Evolutionary conservation across 2,888 invertebrate genomes (phyloP).

Genomic region (Tryphoninae sp.): DNA sequence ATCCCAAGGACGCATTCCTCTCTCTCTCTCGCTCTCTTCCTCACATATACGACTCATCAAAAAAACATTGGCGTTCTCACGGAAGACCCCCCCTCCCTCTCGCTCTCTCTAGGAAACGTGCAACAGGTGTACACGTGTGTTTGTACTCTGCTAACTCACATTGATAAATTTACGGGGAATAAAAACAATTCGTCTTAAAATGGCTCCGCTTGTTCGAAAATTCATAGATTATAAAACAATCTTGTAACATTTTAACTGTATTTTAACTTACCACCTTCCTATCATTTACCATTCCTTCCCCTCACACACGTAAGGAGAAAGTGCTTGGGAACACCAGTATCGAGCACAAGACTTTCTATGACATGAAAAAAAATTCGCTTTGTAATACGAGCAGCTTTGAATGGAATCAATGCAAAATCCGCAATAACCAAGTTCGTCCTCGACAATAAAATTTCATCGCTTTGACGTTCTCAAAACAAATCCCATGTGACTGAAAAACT

Average conservation of each 20-base stretch:
- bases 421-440: too few relatives aligned
- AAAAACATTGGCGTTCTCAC: conserved; percentile 2
- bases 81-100: background rate
- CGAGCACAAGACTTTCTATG: background rate
- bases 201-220: background rate
- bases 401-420: background rate
- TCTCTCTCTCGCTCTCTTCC: background rate
- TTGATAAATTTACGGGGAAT: too few relatives aligned
- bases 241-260: too few relatives aligned
- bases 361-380: background rate
- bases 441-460: background rate
- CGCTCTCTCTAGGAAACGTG: background rate
- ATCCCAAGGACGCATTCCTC: conserved; percentile 4
- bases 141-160: background rate
- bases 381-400: background rate
- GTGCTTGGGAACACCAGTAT: too few relatives aligned
- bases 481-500: background rate
- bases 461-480: background rate
- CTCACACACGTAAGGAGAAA: too few relatives aligned
- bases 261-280: too few relatives aligned
- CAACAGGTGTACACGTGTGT: conserved; percentile 19
- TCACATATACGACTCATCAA: background rate
- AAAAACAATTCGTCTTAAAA: conserved; percentile 2
- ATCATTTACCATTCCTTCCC: too few relatives aligned
- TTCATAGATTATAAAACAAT: background rate